phyloP scores from a whole-genome alignment of 2,113 vertebrate genomes.

The Hydrolagus affinis region DNA sequence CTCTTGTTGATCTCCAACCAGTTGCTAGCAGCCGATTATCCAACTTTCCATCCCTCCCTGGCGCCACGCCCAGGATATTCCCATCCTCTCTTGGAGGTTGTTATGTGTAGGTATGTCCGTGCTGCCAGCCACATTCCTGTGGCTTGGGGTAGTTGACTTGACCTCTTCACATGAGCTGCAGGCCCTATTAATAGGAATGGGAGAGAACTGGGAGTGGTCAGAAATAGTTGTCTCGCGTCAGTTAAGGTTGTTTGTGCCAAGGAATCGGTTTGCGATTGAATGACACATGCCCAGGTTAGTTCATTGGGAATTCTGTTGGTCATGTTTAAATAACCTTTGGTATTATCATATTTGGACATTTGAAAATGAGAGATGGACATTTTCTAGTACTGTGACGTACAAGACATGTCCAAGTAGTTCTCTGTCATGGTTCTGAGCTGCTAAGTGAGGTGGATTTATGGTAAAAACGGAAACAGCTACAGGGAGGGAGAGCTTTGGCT shows the following conservation, averaged over 20 bases:
- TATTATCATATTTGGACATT: too few relatives aligned
- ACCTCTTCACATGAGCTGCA: conserved; percentile 20
- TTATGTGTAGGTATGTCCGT: not conserved
- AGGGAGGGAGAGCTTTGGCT: too few relatives aligned
- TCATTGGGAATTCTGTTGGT: not conserved
- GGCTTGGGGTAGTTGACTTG: not conserved
- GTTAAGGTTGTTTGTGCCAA: not conserved
- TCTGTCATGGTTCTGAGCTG: too few relatives aligned
- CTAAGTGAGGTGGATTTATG: too few relatives aligned
- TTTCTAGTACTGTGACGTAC: too few relatives aligned
- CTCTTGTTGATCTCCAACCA: not conserved
- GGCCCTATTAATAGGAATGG: not conserved
- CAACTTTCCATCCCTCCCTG: not conserved
- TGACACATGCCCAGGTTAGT: not conserved
- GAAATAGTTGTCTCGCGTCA: not conserved
- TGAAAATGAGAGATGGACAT: too few relatives aligned
- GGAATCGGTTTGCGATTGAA: not conserved
- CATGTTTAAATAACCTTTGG: not conserved
- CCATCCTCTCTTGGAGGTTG: not conserved
- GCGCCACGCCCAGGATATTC: not conserved
- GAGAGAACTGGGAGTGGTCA: not conserved
- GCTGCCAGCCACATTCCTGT: not conserved
- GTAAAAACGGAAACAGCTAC: too few relatives aligned
- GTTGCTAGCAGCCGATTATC: too few relatives aligned
- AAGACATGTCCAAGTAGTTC: too few relatives aligned